Conservation (phyloP, 1,140 invertebrate species). For the Drosophila mojavensis region DNA sequence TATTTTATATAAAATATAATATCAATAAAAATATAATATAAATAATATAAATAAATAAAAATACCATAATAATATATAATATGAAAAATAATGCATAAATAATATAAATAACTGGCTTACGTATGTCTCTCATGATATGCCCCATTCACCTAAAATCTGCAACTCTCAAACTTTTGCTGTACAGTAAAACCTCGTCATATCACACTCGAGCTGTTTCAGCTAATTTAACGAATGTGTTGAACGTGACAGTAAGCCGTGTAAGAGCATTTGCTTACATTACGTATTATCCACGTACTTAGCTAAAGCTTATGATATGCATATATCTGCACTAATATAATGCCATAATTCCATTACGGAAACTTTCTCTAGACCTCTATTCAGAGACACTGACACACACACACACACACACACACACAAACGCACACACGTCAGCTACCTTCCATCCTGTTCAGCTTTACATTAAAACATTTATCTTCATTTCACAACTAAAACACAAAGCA, state of each 20-base stretch:
- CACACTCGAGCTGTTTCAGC: background rate
- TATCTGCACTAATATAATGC: constrained; percentile 26
- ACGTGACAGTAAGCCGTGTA: constrained; percentile 24
- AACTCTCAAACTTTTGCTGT: background rate
- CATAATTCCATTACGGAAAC: constrained; percentile 37
- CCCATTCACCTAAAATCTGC: too few species aligned
- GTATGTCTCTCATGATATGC: too few species aligned
- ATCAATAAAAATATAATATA: too few species aligned
- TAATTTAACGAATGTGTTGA: constrained; percentile 23
- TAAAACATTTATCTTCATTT: constrained; percentile 75
- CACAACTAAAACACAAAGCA: constrained; percentile 10
- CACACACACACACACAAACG: constrained; percentile 1
- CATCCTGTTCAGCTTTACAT: constrained; percentile 59
- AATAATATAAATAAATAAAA: too few species aligned
- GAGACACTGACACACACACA: background rate
- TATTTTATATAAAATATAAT: too few species aligned
- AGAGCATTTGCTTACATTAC: constrained; percentile 27
- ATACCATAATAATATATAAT: too few species aligned
- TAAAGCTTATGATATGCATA: constrained; percentile 31
- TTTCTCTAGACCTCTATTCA: background rate
- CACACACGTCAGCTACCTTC: constrained; percentile 22
- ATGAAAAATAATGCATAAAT: background rate
- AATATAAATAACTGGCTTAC: background rate
- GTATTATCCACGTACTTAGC: constrained; percentile 28
- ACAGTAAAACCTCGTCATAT: background rate